Evolutionary conservation across 2,113 vertebrate species (phyloP).

Genomic region (Sinocyclocheilus grahami): DNA sequence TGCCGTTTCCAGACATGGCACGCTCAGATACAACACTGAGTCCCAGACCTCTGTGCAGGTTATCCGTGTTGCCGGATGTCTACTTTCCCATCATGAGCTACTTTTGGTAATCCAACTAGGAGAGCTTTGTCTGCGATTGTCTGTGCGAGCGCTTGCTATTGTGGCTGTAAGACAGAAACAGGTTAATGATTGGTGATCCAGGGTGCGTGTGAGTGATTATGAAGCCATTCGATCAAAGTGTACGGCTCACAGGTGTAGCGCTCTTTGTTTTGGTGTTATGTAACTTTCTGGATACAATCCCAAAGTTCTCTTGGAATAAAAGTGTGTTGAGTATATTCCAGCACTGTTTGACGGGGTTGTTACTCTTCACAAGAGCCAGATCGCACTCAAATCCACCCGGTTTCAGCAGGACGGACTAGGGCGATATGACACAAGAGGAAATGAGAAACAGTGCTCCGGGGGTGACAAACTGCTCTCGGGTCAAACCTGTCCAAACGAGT

Average conservation of each 20-base stretch:
- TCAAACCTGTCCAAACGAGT: conserved; percentile 19
- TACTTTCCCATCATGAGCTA: conserved; percentile 67
- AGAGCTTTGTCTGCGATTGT: background rate
- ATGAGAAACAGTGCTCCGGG: background rate
- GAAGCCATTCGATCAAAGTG: background rate
- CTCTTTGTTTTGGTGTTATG: conserved; percentile 5
- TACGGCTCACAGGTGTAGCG: background rate
- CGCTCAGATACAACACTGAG: conserved; percentile 41
- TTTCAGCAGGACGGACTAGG: background rate
- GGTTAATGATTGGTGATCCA: conserved; percentile 15
- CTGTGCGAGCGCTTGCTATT: background rate
- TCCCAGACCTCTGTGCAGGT: conserved; percentile 34
- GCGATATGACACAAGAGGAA: background rate
- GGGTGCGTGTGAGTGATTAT: background rate
- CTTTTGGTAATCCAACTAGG: conserved; percentile 40
- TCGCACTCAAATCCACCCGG: too few relatives aligned
- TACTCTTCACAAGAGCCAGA: background rate
- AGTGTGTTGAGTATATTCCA: conserved; percentile 16
- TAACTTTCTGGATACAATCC: conserved; percentile 5
- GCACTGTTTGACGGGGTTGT: background rate
- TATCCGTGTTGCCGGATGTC: conserved; percentile 28
- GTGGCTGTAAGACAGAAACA: background rate
- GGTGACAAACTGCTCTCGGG: conserved; percentile 44
- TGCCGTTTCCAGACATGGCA: conserved; percentile 94
- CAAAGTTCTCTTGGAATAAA: background rate